Percentiles rank a stretch among this genome's conserved stretches.
These are phyloP conservation scores for Actinemys pallida DNA, from an alignment of 2,113 vertebrate species.

Conservation along the genomic window DNA sequence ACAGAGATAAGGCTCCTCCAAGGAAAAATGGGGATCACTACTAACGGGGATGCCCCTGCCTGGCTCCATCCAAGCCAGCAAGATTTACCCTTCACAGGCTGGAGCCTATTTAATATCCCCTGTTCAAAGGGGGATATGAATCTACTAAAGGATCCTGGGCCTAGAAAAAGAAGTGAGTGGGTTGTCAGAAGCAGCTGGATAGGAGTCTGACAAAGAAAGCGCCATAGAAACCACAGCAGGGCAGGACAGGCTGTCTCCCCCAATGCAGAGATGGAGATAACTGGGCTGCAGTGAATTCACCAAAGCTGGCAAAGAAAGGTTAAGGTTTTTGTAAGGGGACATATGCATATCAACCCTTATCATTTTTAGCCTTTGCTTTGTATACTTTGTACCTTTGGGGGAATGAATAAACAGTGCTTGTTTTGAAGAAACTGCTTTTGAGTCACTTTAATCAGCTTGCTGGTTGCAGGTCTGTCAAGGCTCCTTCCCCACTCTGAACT, in stretches of 20 bases:
- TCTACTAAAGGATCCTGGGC: not conserved
- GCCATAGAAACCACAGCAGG: not conserved
- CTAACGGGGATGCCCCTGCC: not conserved
- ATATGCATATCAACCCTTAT: not conserved
- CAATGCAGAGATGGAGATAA: not conserved
- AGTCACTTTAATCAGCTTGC: not conserved
- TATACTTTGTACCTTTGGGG: not conserved
- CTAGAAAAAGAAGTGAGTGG: not conserved
- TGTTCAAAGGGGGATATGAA: not conserved
- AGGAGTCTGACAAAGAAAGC: not conserved
- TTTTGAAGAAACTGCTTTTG: not conserved
- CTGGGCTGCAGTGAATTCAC: not conserved
- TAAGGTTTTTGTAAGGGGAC: not conserved
- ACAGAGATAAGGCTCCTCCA: not conserved
- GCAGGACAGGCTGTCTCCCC: not conserved
- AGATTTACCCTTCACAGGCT: not conserved
- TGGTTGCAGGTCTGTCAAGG: not conserved
- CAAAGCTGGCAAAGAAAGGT: not conserved
- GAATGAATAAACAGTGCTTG: not conserved
- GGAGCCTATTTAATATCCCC: not conserved
- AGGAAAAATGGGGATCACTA: not conserved
- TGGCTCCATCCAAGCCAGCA: not conserved
- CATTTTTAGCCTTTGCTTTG: not conserved
- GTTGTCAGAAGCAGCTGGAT: not conserved
- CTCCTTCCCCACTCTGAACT: too few species aligned